Evolutionary conservation across 92 coral and sea anemone species (phyloP), one percentile per base, ranked within the genome.

Genomic region (Virgularia gustaviana): DNA sequence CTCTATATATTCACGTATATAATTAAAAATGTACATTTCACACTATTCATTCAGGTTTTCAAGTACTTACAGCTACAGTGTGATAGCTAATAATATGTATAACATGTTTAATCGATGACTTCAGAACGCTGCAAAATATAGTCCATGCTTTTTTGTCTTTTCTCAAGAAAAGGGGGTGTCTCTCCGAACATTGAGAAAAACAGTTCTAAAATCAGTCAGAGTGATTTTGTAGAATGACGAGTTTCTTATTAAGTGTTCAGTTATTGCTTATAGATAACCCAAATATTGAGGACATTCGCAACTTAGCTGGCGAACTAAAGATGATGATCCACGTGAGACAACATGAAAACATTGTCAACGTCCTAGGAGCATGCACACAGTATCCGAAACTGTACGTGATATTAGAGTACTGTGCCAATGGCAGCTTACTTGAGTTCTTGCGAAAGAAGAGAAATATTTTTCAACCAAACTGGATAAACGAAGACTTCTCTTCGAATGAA

Each of bases 301-400:
- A 72, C 53, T 49, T 79, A 15, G 84, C 84, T n/a, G 33, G 76
- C n/a, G 84, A 79, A 72, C 79, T 79, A 54, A 79, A 79, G 49
- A 72, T 79, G 34, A 79, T 79, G 66, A 72, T 79, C 8, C 84
- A 79, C 28, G 57, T 79, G 6, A 79, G 84, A 33, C 79, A 79
- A 42, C 84, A 79, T 8, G 79, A 79, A 41, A 79, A 79, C 75
- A 79, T 79, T 10, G 77, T 79, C 36, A 79, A 79, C 30, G 30
- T 79, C 18, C 63, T 79, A 11, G 84, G 84, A 10, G 84, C 84
- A 0, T 72, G 84, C 58, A 79, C 84, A 4, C 49, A 4, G 31
- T 75, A 70, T 30, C 70, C 70, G 30, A 72, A 72, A 36, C 84
- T 79, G 13, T 71, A 72, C 22, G 53, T 79, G 84, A 63, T 79